phyloP scores from a whole-genome alignment of 2,888 invertebrate genomes.

The Alsophila aescularia region DNA sequence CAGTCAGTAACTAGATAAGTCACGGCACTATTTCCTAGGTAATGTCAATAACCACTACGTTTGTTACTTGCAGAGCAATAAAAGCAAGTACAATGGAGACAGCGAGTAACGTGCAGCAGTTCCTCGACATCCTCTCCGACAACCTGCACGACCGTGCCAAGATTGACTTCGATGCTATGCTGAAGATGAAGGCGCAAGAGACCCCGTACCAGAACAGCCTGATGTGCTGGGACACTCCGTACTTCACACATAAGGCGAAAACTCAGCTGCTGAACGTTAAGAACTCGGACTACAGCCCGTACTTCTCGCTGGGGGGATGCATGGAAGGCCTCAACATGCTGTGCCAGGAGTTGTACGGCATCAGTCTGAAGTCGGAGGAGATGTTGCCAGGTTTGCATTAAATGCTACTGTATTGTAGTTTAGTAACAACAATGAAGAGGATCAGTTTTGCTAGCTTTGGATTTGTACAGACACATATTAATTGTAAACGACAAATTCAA shows the following conservation, averaged over 20 bases:
- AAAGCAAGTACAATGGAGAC: slow-evolving; percentile 94
- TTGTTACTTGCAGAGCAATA: slow-evolving; percentile 86
- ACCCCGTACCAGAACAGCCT: slow-evolving; percentile 64
- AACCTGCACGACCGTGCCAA: slow-evolving; percentile 88
- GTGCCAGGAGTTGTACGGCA: slow-evolving; percentile 92
- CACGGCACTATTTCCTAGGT: no score
- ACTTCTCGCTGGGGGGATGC: slow-evolving; percentile 96
- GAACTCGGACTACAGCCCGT: slow-evolving; percentile 90
- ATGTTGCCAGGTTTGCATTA: slow-evolving; percentile 85
- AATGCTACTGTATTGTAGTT: no score
- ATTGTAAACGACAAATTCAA: no score
- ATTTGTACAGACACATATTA: no score
- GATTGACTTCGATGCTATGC: slow-evolving; percentile 91
- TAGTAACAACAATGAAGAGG: no score
- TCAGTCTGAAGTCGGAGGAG: slow-evolving; percentile 89
- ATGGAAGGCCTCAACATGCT: slow-evolving; percentile 98
- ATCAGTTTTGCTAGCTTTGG: no score
- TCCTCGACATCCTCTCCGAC: slow-evolving; percentile 90
- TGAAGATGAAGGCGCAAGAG: slow-evolving; percentile 87
- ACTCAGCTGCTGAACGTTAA: slow-evolving; percentile 88
- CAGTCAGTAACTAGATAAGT: no score
- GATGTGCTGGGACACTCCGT: slow-evolving; percentile 94
- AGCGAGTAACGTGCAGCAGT: slow-evolving; percentile 91
- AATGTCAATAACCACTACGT: background rate
- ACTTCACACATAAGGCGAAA: slow-evolving; percentile 91